Evolutionary conservation across 2,113 vertebrate species (phyloP).

Genomic region (Lonchura striata): DNA sequence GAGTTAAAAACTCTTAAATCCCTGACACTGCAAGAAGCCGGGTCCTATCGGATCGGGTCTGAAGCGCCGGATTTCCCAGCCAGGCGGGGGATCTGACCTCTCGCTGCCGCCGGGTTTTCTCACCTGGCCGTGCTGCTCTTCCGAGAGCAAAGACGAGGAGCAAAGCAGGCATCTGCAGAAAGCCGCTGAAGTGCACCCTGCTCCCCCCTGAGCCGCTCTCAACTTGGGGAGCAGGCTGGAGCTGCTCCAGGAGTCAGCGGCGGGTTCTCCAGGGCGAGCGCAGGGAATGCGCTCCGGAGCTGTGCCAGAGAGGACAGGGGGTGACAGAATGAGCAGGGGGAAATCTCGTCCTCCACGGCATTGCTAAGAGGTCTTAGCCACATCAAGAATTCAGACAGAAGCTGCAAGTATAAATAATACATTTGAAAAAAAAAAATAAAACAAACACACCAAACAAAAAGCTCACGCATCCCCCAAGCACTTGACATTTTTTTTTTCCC

Average conservation of each 20-base stretch:
- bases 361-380: background rate
- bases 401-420: background rate
- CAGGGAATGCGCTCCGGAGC: background rate
- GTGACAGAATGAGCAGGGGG: background rate
- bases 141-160: background rate
- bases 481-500: background rate
- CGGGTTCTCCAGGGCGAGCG: background rate
- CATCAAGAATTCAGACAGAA: background rate
- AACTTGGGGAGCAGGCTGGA: background rate
- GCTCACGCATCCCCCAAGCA: background rate
- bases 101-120: background rate
- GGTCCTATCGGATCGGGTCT: conserved; percentile 30
- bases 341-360: background rate
- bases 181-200: background rate
- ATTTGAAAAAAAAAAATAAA: background rate
- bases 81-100: background rate
- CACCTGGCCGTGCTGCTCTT: conserved; percentile 32
- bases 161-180: background rate
- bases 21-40: conserved; percentile 73
- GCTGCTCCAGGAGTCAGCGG: background rate
- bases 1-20: conserved; percentile 63
- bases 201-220: background rate
- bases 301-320: background rate
- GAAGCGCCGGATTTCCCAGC: background rate
- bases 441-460: background rate